A percentile compares a stretch with the other conserved stretches of the same genome.
These are phyloP conservation scores for Brevimyrus niger DNA, from an alignment of 2,113 vertebrate genomes.

Conservation along the genomic window DNA sequence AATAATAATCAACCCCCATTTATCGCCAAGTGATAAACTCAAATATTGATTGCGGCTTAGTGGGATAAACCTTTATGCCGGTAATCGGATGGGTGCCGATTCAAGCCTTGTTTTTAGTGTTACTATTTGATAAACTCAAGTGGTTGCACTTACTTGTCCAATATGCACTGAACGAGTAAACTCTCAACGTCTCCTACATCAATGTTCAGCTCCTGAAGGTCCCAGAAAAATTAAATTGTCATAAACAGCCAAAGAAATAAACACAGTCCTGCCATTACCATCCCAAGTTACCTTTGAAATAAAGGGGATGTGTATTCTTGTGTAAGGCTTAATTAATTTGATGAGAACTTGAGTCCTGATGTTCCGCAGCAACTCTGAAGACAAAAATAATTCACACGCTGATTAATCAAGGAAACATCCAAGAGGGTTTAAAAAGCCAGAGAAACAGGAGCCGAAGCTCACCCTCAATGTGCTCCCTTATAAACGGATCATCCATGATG, in stretches of 20 bases:
- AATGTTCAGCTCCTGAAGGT: conserved; percentile 91
- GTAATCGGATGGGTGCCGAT: too few species aligned
- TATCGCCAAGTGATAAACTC: not conserved
- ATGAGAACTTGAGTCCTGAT: conserved; percentile 99
- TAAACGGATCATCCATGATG: conserved; percentile 99
- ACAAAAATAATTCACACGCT: not conserved
- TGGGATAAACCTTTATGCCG: too few species aligned
- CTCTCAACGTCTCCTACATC: conserved; percentile 98
- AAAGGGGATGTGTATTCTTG: conserved; percentile 99
- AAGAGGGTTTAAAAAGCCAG: not conserved
- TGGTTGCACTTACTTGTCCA: conserved; percentile 87
- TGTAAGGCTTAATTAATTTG: conserved; percentile 99
- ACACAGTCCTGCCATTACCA: not conserved
- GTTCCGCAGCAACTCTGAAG: conserved; percentile 89
- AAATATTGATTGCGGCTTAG: not conserved
- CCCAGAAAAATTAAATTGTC: not conserved
- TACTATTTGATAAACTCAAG: too few species aligned
- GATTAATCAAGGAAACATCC: not conserved
- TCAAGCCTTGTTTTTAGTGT: too few species aligned
- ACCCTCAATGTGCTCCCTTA: conserved; percentile 99
- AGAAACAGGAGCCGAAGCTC: conserved; percentile 31
- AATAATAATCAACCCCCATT: not conserved
- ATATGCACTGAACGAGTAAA: conserved; percentile 98
- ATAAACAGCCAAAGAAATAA: conserved; percentile 16
- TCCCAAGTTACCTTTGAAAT: conserved; percentile 87